phyloP scores from a whole-genome alignment of 2,113 vertebrate species.

The Labeo rohita region DNA sequence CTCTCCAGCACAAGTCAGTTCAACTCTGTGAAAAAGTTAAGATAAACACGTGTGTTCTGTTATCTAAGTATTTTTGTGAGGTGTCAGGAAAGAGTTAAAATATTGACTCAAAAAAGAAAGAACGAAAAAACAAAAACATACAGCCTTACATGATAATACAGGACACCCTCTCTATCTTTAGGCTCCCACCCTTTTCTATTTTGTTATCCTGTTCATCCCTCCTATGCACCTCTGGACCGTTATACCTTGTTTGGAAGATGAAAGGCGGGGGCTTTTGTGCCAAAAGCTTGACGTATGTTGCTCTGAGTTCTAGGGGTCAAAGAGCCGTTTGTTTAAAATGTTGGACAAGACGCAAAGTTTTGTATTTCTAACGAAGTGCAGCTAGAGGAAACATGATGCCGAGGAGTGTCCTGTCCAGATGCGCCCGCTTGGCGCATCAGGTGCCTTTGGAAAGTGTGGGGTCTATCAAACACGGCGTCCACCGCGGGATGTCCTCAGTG shows the following conservation, averaged over 20 bases:
- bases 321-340: slow-evolving; percentile 75
- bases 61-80: background rate
- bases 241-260: slow-evolving; percentile 33
- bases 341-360: slow-evolving; percentile 53
- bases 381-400: slow-evolving; percentile 66
- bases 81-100: background rate
- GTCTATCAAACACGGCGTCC: slow-evolving; percentile 54
- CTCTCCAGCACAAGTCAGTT: too few relatives aligned
- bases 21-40: slow-evolving; percentile 12
- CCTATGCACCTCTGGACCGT: background rate
- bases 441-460: slow-evolving; percentile 62
- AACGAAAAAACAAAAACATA: background rate
- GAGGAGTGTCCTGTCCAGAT: slow-evolving; percentile 69
- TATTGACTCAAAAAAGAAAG: background rate
- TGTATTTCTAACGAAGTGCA: slow-evolving; percentile 35
- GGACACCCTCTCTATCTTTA: background rate
- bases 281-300: slow-evolving; percentile 64
- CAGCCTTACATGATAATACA: background rate
- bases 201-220: background rate
- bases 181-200: background rate
- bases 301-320: slow-evolving; percentile 73
- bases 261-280: slow-evolving; percentile 5
- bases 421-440: slow-evolving; percentile 69
- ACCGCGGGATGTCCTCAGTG: slow-evolving; percentile 78
- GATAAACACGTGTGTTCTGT: slow-evolving; percentile 13